These are phyloP conservation scores for Pygocentrus nattereri DNA, from an alignment of 2,797 vertebrate species.

Conservation along the genomic window DNA sequence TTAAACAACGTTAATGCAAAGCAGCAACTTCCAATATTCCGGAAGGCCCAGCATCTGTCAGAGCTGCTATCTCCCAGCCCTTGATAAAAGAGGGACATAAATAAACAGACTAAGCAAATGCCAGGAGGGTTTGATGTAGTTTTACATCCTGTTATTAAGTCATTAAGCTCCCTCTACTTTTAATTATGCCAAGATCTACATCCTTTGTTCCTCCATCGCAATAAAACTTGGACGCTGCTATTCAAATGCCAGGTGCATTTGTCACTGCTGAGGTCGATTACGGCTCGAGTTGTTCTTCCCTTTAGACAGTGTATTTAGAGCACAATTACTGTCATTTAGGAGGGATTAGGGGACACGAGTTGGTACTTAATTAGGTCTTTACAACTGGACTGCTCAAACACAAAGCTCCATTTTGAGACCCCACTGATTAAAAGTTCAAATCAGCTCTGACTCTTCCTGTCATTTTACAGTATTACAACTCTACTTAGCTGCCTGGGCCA, in stretches of 20 bases:
- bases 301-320: conserved; percentile 30
- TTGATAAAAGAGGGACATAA: conserved; percentile 24
- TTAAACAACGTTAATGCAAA: conserved; percentile 55
- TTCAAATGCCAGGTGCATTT: conserved; percentile 49
- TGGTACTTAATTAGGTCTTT: conserved; percentile 25
- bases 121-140: not conserved
- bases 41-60: conserved; percentile 25
- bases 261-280: conserved; percentile 35
- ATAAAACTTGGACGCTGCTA: conserved; percentile 34
- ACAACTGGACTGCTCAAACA: conserved; percentile 12
- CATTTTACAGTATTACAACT: not conserved
- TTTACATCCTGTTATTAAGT: conserved; percentile 18
- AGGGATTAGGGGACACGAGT: conserved; percentile 1
- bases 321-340: conserved; percentile 34
- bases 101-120: conserved; percentile 24
- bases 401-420: not conserved
- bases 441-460: not conserved
- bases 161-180: conserved; percentile 35
- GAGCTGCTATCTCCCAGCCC: not conserved
- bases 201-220: conserved; percentile 41
- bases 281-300: not conserved
- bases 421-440: not conserved
- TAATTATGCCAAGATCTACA: conserved; percentile 50
- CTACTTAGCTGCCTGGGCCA: not conserved
- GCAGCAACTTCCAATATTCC: conserved; percentile 46